Evolutionary conservation across 1,140 invertebrate species (phyloP), one percentile per base, ranked within the genome.

Genomic region (Maniola jurtina): DNA sequence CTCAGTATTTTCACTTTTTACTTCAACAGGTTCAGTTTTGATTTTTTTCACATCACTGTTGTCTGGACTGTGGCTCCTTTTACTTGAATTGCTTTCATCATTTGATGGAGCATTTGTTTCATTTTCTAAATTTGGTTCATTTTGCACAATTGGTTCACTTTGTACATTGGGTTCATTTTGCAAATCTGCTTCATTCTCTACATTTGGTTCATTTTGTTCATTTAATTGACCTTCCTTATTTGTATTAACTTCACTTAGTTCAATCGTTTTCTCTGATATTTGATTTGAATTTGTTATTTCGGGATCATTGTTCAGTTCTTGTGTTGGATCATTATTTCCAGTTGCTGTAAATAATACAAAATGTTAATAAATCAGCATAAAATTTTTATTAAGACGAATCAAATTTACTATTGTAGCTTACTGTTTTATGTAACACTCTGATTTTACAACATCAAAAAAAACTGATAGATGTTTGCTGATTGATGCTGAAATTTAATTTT

Each of bases 41-140:
- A 71, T 42, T 61, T 72, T 77, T 34, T 78, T 78, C 2, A 66
- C 67, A 16, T 72, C 70, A 50, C n/a, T n/a, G 16, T 69, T 65
- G 11, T 59, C 61, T 38, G 45, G 11, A 61, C 70, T 72, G 16
- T 70, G 64, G n/a, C 45, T 58, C 5, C 76, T 63, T 68, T 79
- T 76, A 48, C 55, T 13, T 15, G 45, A 40, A 54, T 64, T 25
- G 57, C 25, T 25, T 25, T 35, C 33, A 42, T 70, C 45, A 60
- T 60, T 47, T 58, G 40, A 42, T 58, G 33, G 25, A 0, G 38
- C 59, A 47, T 59, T 6, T 48, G 8, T 50, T 57, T 15, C 35
- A 57, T 52, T 40, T 59, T n/a, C 1, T 15, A 33, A 11, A 52
- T 58, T 59, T 38, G 33, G 5, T 13, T 64, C 47, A 57, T 52